Conservation (phyloP, 2,888 invertebrate species). For the Steromphala cineraria region DNA sequence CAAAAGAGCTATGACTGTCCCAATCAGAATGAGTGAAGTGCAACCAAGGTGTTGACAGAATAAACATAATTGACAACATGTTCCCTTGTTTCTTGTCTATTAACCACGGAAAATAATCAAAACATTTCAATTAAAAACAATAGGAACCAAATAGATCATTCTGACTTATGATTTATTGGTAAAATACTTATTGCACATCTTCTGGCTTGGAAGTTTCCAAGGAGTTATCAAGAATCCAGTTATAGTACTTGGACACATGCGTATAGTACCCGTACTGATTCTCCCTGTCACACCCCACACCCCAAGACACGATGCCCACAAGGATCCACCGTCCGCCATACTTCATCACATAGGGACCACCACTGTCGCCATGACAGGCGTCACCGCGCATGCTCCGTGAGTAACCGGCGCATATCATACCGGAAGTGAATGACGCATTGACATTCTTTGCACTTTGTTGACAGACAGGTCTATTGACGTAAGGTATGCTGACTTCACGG, state of each 20-base stretch:
- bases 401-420: conserved; percentile 61
- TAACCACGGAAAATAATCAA: no score
- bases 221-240: conserved; percentile 46
- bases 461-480: conserved; percentile 46
- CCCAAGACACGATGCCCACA: conserved; percentile 57
- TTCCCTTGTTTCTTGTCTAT: no score
- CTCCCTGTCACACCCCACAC: conserved; percentile 52
- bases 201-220: background rate
- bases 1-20: no score
- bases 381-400: conserved; percentile 50
- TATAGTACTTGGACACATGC: conserved; percentile 46
- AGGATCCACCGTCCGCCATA: conserved; percentile 43
- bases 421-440: conserved; percentile 46
- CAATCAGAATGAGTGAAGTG: no score
- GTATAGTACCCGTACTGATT: conserved; percentile 59
- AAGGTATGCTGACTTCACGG: conserved; percentile 45
- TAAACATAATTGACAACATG: no score
- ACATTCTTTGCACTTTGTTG: conserved; percentile 36
- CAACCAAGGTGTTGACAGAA: no score
- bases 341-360: conserved; percentile 48
- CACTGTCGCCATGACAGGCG: conserved; percentile 57
- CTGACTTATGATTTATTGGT: no score
- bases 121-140: no score
- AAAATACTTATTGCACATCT: background rate
- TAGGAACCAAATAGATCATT: no score